These are phyloP conservation scores for Tiliacea citrago DNA, from an alignment of 2,888 invertebrate species.

Conservation along the genomic window DNA sequence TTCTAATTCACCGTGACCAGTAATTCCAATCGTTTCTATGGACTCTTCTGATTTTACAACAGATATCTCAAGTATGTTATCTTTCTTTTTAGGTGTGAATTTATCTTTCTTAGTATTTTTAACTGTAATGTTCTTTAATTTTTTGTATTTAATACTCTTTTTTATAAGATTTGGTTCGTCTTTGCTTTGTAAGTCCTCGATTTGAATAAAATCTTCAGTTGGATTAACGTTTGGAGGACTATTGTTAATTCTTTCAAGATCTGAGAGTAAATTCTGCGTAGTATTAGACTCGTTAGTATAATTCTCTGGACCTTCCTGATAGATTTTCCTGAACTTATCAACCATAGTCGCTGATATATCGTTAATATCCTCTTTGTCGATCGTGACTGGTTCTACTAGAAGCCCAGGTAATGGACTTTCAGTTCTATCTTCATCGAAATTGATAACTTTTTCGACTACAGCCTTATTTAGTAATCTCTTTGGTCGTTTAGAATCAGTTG, in stretches of 20 bases:
- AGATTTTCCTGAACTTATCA: conserved; percentile 77
- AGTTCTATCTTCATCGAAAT: conserved; percentile 71
- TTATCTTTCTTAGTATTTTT: conserved; percentile 24
- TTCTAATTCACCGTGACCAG: conserved; percentile 78
- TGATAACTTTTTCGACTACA: conserved; percentile 49
- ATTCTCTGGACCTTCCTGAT: conserved; percentile 67
- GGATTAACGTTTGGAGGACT: conserved; percentile 65
- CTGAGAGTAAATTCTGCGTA: conserved; percentile 77
- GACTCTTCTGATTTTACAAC: conserved; percentile 71
- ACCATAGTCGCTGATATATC: conserved; percentile 74
- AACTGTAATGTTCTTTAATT: conserved; percentile 17
- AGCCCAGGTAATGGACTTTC: conserved; percentile 82
- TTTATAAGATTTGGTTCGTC: conserved; percentile 14
- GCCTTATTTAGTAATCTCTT: conserved; percentile 59
- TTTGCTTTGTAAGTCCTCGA: conserved; percentile 43
- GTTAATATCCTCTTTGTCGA: conserved; percentile 60
- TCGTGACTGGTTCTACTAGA: conserved; percentile 74
- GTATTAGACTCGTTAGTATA: conserved; percentile 71
- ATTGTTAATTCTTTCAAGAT: conserved; percentile 69
- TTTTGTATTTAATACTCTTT: conserved; percentile 32
- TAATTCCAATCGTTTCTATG: conserved; percentile 79
- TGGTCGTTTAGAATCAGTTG: conserved; percentile 50
- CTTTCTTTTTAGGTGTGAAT: conserved; percentile 11
- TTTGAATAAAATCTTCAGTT: conserved; percentile 63
- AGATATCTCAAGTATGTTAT: conserved; percentile 34